Evolutionary conservation across 2,888 invertebrate genomes (phyloP).

Genomic region (Metacarcinus magister): DNA sequence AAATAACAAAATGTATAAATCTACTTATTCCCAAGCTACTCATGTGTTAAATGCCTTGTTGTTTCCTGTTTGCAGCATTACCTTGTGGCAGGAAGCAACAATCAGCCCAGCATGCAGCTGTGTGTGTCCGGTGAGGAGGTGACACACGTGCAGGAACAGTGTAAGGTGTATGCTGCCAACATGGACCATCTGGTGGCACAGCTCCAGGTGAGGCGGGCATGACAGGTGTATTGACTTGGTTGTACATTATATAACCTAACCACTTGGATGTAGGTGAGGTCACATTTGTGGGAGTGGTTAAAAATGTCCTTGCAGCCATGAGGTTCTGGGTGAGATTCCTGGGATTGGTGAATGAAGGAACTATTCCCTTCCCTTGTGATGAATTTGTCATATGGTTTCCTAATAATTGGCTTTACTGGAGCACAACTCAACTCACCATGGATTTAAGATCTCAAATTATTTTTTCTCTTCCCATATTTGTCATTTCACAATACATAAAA

Average conservation of each 20-base stretch:
- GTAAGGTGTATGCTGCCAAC: slow-evolving; percentile 68
- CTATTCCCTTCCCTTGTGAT: too few relatives aligned
- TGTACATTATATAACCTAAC: neutral
- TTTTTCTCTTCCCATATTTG: too few relatives aligned
- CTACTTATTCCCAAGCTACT: too few relatives aligned
- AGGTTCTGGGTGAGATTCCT: too few relatives aligned
- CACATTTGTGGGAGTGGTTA: neutral
- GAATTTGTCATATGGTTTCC: too few relatives aligned
- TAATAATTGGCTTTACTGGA: too few relatives aligned
- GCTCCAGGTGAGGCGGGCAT: slow-evolving; percentile 58
- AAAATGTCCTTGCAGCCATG: too few relatives aligned
- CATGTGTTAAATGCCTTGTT: neutral
- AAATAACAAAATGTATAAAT: too few relatives aligned
- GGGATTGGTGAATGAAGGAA: too few relatives aligned
- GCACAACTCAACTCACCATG: too few relatives aligned
- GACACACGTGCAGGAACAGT: slow-evolving; percentile 48
- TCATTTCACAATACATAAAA: neutral
- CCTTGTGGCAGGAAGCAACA: slow-evolving; percentile 56
- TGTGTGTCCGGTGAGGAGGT: slow-evolving; percentile 64
- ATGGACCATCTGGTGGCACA: slow-evolving; percentile 68
- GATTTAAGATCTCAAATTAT: too few relatives aligned
- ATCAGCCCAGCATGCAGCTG: slow-evolving; percentile 67
- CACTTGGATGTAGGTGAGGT: neutral
- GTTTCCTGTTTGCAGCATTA: slow-evolving; percentile 56
- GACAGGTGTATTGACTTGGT: neutral